Evolutionary conservation across 2,113 vertebrate genomes (phyloP).

Genomic region (Equus quagga): DNA sequence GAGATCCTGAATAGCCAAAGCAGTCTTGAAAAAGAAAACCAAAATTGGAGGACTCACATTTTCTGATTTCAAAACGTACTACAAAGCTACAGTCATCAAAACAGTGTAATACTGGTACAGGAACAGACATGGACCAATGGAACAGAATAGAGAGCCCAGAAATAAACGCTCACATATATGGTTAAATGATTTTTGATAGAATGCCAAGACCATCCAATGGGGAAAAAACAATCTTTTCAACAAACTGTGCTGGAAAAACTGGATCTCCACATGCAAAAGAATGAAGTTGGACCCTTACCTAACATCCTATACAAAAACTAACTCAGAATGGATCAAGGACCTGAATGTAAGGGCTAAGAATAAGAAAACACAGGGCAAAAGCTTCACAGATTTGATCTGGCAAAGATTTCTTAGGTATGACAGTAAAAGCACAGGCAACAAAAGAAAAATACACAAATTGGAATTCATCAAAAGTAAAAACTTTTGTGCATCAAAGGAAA

Average conservation of each 20-base stretch:
- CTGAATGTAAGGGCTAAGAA: neutral
- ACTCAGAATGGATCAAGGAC: neutral
- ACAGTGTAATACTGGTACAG: no score
- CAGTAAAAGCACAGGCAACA: neutral
- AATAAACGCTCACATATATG: neutral
- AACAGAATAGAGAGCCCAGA: neutral
- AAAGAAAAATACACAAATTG: neutral
- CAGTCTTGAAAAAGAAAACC: neutral
- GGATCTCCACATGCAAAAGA: neutral
- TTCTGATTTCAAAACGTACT: neutral
- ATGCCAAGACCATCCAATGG: neutral
- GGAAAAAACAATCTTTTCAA: neutral
- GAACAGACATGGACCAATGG: neutral
- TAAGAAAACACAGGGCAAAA: neutral
- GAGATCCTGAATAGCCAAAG: neutral
- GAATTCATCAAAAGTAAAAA: neutral
- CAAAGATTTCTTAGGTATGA: neutral
- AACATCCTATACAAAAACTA: neutral
- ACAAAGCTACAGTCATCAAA: neutral
- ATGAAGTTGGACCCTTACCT: neutral
- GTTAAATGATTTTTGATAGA: neutral
- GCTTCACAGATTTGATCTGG: neutral
- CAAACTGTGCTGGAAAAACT: neutral
- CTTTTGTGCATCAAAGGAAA: neutral
- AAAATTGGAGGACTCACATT: neutral